These are phyloP conservation scores for Seira musarum DNA, from an alignment of 2,888 invertebrate species.

Conservation along the genomic window DNA sequence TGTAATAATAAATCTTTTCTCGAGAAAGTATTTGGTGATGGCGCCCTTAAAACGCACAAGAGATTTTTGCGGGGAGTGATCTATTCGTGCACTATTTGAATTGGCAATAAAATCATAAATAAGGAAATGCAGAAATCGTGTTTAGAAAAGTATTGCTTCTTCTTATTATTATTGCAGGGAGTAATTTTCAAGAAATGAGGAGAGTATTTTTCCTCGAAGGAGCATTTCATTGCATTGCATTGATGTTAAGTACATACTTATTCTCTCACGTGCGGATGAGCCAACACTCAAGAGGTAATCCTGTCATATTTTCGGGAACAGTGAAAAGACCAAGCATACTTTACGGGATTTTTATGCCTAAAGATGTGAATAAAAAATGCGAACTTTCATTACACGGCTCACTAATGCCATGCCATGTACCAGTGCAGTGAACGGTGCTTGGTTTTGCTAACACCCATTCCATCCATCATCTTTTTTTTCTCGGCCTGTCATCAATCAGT, in stretches of 20 bases:
- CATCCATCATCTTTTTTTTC: background rate
- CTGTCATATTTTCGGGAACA: conserved; percentile 10
- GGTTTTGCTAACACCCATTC: background rate
- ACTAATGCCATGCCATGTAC: background rate
- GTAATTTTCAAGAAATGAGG: no score
- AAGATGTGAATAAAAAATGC: background rate
- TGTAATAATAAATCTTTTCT: background rate
- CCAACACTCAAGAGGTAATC: background rate
- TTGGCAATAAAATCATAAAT: background rate
- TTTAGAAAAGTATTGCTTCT: no score
- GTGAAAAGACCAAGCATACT: background rate
- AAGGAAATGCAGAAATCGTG: conserved; percentile 1
- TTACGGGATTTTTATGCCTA: background rate
- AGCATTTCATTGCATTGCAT: no score
- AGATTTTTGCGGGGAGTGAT: background rate
- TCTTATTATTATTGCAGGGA: no score
- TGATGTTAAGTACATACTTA: no score
- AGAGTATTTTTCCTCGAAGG: no score
- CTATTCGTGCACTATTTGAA: background rate
- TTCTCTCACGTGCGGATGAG: background rate
- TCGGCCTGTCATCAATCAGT: conserved; percentile 1
- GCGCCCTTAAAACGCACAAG: background rate
- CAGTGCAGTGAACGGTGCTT: background rate
- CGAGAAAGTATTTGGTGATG: background rate
- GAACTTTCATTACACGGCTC: background rate